Evolutionary conservation across 1,140 invertebrate genomes (phyloP).

Genomic region (Oscheius sp.): DNA sequence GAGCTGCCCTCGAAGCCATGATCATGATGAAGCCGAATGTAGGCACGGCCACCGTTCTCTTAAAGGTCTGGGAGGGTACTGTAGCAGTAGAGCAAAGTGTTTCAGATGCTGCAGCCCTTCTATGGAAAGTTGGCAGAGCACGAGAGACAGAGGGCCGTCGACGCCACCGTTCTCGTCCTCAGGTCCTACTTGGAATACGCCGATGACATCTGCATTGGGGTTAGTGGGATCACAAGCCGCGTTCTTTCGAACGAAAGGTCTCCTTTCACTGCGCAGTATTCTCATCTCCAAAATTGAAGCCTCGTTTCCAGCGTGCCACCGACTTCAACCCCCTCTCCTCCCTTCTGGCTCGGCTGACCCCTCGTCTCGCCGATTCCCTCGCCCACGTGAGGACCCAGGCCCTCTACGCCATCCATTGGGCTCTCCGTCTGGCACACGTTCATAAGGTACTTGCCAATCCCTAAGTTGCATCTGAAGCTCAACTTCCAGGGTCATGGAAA

Average conservation of each 20-base stretch:
- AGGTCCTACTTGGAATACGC: constrained; percentile 53
- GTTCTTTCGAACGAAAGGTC: not conserved
- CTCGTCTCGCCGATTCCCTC: constrained; percentile 59
- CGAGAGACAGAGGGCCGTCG: constrained; percentile 52
- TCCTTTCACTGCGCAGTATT: not conserved
- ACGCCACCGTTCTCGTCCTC: constrained; percentile 53
- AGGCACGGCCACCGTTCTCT: constrained; percentile 46
- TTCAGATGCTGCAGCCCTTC: constrained; percentile 54
- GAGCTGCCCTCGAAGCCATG: constrained; percentile 51
- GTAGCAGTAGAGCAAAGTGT: not conserved
- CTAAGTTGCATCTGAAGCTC: not conserved
- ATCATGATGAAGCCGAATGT: constrained; percentile 50
- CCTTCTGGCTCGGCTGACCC: constrained; percentile 52
- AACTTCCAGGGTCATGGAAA: constrained; percentile 46
- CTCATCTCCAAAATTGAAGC: not conserved
- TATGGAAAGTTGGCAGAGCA: constrained; percentile 53
- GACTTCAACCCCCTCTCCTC: constrained; percentile 55
- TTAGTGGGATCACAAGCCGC: constrained; percentile 15
- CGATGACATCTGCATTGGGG: constrained; percentile 48
- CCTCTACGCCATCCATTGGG: constrained; percentile 47
- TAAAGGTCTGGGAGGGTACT: constrained; percentile 47
- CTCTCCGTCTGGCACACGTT: constrained; percentile 49
- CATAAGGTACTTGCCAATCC: constrained; percentile 49
- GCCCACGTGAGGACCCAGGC: constrained; percentile 46
- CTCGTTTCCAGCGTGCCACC: constrained; percentile 44